Evolutionary conservation across 2,888 invertebrate genomes (phyloP), one percentile per base, ranked within the genome.

Genomic region (Cartodere bifasciata): DNA sequence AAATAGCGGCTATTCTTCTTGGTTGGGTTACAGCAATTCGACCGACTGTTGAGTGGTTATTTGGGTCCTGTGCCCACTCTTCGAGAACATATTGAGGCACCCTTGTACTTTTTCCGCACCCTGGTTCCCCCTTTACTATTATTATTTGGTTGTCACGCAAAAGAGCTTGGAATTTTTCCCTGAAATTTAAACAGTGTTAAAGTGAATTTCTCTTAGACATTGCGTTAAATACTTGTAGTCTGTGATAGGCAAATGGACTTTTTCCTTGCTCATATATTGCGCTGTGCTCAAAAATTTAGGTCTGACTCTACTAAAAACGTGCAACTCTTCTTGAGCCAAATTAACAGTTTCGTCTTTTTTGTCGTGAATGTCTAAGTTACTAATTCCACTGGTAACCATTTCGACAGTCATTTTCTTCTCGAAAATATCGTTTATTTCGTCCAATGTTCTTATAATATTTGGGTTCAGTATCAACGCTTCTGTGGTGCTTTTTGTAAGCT

Each of bases 101-200:
- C 29, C 79, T 67, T 0, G 77, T 79, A 13, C 78, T 79, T 50
- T 81, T 81, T 1, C 81, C 81, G 50, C 79, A 80, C 0, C 80
- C 80, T 0, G 80, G 75, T 34, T 76, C 74, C 1, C 80, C 81
- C 34, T 72, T 72, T 24, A 81, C 61, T 2, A 81, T 62, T 1
- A 70, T 38, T 0, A 74, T 68, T 16, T 64, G 64, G 37, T 68
- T 66, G 1, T 60, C 43, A 7, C 61, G 46, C 2, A 79, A 41
- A 0, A 64, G 51, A 9, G 67, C 47, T 4, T 69, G 56, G 44
- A 80, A 73, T 41, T 59, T 38, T 13, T 63, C 46, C 35, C 68
- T 67, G 35, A 37, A 40, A 37, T 26, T 37, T 15, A 27, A 21
- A 13, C 13, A n/a, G n/a, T n/a, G n/a, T n/a, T n/a, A n/a, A n/a